These are phyloP conservation scores for Apteryx owenii DNA, from an alignment of 2,113 vertebrate genomes.

Conservation along the genomic window DNA sequence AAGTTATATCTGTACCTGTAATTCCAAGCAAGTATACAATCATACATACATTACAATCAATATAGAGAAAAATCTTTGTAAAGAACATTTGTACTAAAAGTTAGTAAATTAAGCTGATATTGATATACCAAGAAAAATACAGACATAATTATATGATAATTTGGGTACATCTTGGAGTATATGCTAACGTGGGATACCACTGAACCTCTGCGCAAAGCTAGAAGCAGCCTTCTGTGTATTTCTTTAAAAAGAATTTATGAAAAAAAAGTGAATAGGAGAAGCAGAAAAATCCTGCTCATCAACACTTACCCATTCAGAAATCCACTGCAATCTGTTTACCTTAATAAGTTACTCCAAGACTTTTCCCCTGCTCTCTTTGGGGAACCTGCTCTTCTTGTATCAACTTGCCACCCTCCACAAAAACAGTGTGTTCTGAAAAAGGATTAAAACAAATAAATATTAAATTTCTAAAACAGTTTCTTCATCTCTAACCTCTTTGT, in stretches of 20 bases:
- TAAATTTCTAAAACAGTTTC: background rate
- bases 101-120: background rate
- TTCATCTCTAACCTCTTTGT: background rate
- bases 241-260: background rate
- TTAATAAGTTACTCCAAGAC: constrained; percentile 48
- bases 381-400: background rate
- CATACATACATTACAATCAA: background rate
- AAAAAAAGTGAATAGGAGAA: background rate
- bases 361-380: background rate
- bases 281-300: background rate
- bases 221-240: background rate
- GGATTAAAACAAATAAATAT: background rate
- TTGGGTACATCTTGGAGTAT: background rate
- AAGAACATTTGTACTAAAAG: background rate
- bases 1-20: background rate
- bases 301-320: constrained; percentile 76
- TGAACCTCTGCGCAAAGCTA: background rate
- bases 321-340: constrained; percentile 65
- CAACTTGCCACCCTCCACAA: background rate
- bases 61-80: background rate
- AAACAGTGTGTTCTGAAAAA: constrained; percentile 44
- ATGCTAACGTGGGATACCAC: background rate
- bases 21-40: background rate
- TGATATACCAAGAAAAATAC: background rate
- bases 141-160: background rate